Percentiles rank a stretch among this genome's conserved stretches.
Evolutionary conservation across 2,888 invertebrate genomes (phyloP).

Genomic region (Helleia helle): DNA sequence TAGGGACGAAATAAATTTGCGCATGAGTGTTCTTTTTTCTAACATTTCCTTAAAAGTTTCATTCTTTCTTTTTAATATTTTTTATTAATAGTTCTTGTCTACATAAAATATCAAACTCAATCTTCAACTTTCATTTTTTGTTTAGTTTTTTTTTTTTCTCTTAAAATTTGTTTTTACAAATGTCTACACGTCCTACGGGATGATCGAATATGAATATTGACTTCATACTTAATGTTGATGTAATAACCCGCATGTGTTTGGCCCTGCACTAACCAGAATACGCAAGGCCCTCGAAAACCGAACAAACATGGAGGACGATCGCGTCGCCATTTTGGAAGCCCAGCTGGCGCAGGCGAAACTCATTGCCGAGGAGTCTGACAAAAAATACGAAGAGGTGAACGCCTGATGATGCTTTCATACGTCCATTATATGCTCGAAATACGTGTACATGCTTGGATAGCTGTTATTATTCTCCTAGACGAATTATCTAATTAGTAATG

Average conservation of each 20-base stretch:
- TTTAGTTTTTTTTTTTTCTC: neutral
- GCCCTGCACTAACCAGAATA: conserved; percentile 83
- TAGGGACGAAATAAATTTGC: no score
- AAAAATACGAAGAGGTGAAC: conserved; percentile 99
- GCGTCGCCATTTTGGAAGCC: conserved; percentile 96
- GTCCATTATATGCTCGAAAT: conserved; percentile 2
- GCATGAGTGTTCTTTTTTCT: conserved; percentile 5
- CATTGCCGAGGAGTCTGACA: conserved; percentile 99
- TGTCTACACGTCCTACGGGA: neutral
- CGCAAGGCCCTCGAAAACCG: conserved; percentile 99
- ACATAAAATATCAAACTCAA: no score
- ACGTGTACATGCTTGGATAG: no score
- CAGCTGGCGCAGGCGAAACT: conserved; percentile 99
- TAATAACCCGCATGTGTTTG: conserved; percentile 73
- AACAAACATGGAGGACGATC: conserved; percentile 99
- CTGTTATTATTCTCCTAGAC: no score
- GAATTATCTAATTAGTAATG: no score
- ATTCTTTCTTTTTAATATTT: neutral
- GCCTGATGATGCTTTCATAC: conserved; percentile 19
- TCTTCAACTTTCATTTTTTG: neutral
- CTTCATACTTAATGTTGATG: conserved; percentile 34
- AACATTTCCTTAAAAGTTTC: neutral
- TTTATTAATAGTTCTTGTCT: neutral
- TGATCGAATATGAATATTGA: neutral
- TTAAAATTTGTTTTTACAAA: neutral